Base-by-base conservation (phyloP, 1,140 invertebrate species). In the Acromyrmex charruanus region DNA sequence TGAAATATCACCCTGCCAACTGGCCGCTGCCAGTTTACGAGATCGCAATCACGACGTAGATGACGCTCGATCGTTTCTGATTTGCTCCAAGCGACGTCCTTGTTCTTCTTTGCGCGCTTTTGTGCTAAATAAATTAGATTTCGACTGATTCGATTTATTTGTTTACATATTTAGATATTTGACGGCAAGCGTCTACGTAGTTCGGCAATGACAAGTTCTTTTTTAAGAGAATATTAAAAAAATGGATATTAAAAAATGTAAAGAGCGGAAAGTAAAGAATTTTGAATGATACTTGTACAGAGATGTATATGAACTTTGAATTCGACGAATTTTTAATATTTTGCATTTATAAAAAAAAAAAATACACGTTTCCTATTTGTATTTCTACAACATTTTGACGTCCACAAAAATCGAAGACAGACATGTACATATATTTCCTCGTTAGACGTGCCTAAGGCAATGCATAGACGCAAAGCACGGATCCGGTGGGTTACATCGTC, bases 1-100 rank as follows among this genome's bases (percentile, higher is more conserved):
- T 94, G 92, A 94, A 94, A 93, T 94, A 94, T 94, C 91, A 91
- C 91, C 84, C 66, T 69, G 66, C 66, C 66, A 69, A 69, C 66
- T 69, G 88, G 69, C 86, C 84, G 69, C 65, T 68, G 85, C 58
- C 84, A 77, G 53, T 61, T 61, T 59, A 61, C 80, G 59, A 31
- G 74, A 66, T 85, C 75, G 49, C 63, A 59, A 79, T 77, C 82
- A 59, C 63, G 82, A 66, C n/a, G 49, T 28, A 6, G 21, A 25
- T 25, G 25, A 25, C 9, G 28, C n/a, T 53, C 21, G 28, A 51
- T 75, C 55, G 28, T 44, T 59, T 39, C 69, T 35, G 31, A 74
- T 25, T 84, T 25, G 39, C 39, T 4, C n/a, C 69, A 14, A 74
- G 68, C 39, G 39, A 12, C 1, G 35, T 84, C 9, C 10, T 18